Conservation (phyloP, 2,797 vertebrate genomes). For the Poecilia velifera region DNA sequence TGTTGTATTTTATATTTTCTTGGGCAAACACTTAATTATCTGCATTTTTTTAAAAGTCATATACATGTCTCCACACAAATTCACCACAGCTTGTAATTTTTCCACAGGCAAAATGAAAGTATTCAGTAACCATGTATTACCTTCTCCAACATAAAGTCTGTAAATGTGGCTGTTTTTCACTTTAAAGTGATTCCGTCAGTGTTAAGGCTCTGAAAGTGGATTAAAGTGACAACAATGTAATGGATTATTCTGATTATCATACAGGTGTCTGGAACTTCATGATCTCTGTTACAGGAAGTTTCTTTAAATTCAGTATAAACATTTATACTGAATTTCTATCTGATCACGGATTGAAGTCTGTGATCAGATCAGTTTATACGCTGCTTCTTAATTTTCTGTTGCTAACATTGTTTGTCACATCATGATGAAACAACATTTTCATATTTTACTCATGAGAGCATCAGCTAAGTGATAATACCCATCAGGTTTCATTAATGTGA, state of each 20-base stretch:
- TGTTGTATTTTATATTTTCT: neutral
- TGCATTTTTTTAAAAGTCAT: neutral
- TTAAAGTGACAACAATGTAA: neutral
- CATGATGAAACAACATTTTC: neutral
- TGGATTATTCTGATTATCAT: neutral
- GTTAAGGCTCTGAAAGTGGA: neutral
- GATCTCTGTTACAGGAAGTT: neutral
- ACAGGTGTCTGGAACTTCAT: neutral
- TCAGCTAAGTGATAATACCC: neutral
- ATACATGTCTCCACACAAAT: neutral
- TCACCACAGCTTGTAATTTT: neutral
- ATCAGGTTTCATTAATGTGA: neutral
- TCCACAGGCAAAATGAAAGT: constrained; percentile 1
- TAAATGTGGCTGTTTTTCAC: neutral
- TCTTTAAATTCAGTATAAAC: neutral
- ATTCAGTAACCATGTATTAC: neutral
- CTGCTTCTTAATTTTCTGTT: neutral
- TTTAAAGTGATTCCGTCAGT: neutral
- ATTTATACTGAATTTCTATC: neutral
- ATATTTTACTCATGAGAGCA: neutral
- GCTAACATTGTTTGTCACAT: neutral
- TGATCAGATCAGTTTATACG: neutral
- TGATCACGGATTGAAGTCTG: neutral
- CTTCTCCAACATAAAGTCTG: neutral
- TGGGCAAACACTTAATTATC: neutral